Conservation (phyloP, 1,140 invertebrate species). For the Hypsibius dujardini region DNA sequence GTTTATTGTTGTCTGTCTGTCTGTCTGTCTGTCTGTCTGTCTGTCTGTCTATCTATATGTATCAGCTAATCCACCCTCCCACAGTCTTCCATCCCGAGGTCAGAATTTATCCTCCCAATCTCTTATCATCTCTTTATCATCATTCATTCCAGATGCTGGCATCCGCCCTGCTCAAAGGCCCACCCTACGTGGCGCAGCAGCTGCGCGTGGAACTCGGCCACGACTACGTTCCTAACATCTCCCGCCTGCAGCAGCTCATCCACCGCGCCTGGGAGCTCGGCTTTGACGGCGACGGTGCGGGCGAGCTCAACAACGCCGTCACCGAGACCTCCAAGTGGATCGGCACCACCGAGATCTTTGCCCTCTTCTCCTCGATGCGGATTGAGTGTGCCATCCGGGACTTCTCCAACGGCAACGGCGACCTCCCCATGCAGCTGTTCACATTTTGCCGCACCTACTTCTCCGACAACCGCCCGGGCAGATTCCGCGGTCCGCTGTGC, state of each 20-base stretch:
- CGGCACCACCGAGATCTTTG: neutral
- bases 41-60: too few species aligned
- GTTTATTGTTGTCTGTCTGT: too few species aligned
- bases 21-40: too few species aligned
- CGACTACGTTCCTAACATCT: neutral
- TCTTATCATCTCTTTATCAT: too few species aligned
- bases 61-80: too few species aligned
- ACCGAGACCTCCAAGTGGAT: constrained; percentile 11
- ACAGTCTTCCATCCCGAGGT: too few species aligned
- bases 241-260: neutral
- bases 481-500: neutral
- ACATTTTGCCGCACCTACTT: neutral
- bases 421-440: neutral
- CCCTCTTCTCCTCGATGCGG: neutral
- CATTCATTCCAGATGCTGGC: constrained; percentile 5
- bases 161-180: neutral
- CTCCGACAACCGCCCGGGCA: neutral
- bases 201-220: neutral
- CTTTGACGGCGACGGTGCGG: neutral
- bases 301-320: neutral
- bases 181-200: neutral
- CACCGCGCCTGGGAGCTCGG: neutral
- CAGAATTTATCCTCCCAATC: too few species aligned
- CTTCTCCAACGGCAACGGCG: neutral
- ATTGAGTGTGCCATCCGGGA: neutral